Conservation (phyloP, 2,113 vertebrate genomes). For the Tursiops truncatus region DNA sequence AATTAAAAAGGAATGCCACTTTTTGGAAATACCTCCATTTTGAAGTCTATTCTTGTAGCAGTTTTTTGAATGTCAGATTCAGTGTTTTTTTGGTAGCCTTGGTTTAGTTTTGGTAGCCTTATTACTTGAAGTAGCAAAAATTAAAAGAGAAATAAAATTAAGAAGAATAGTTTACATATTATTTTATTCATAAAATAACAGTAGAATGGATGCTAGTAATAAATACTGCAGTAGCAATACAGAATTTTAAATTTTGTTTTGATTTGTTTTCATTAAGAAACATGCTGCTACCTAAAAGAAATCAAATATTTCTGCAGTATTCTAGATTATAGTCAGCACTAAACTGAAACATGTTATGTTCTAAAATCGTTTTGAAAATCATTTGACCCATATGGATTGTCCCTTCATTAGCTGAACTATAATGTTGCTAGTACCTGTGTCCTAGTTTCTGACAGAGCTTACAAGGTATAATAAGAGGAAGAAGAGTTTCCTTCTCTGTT, state of each 20-base stretch:
- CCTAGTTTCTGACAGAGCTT: not conserved
- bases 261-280: slow-evolving; percentile 14
- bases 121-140: slow-evolving; percentile 24
- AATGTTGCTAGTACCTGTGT: not conserved
- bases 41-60: not conserved
- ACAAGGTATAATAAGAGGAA: not conserved
- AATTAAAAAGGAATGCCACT: not conserved
- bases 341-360: not conserved
- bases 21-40: not conserved
- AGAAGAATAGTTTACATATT: not conserved
- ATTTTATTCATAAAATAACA: slow-evolving; percentile 16
- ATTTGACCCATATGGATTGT: not conserved
- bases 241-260: slow-evolving; percentile 12
- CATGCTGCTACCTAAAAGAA: not conserved
- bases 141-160: not conserved
- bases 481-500: not conserved
- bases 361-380: not conserved
- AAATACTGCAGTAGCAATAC: not conserved
- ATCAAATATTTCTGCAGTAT: not conserved
- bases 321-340: not conserved
- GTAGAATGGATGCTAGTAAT: not conserved
- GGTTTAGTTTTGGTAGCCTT: not conserved
- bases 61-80: not conserved
- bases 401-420: not conserved
- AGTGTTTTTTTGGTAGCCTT: not conserved